Base-by-base conservation (phyloP, 2,888 invertebrate species). In the Tenthredo distinguenda region DNA sequence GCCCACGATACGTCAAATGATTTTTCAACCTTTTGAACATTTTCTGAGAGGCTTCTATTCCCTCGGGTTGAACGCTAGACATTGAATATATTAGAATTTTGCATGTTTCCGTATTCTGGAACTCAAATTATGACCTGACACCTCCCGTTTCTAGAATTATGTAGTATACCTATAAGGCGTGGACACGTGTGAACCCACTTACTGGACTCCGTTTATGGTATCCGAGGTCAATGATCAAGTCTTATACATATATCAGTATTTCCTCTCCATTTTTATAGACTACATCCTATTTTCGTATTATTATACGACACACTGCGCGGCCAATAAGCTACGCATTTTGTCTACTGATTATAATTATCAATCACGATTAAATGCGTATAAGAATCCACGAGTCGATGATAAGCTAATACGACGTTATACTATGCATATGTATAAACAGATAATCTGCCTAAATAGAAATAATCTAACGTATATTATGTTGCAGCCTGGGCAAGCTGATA, bases 51-150 rank as follows among this genome's bases (percentile, higher is more conserved):
- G 55, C 1, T 55, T n/a, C 55, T 55, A 55, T 55, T 55, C n/a
- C 55, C 55, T 5, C 55, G n/a, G 5, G 18, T 55, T 2, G 1
- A 6, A n/a, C 18, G 55, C n/a, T 55, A 34, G 12, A 68, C 15
- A 18, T 12, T 12, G 12, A 31, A 68, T 68, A 68, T 7, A 68
- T 68, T 12, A 34, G 2, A 18, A 31, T 18, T 12, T 34, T 34
- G 12, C 68, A 34, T 68, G 12, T 31, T 34, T 34, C 34, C 7
- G 15, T 34, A 34, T 34, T 18, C 1, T 26, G 34, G 34, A 43
- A 3, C 26, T 40, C 9, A 74, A 74, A 43, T n/a, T n/a, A 74
- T 74, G 7, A 74, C 21, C 72, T 74, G 43, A 43, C 72, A 74
- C 43, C 43, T 74, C 10, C 5, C 10, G 21, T 74, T 74, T 43